Percentiles rank a stretch among this genome's conserved stretches.
Evolutionary conservation across 2,797 vertebrate genomes (phyloP).

Genomic region (Mallotus villosus): DNA sequence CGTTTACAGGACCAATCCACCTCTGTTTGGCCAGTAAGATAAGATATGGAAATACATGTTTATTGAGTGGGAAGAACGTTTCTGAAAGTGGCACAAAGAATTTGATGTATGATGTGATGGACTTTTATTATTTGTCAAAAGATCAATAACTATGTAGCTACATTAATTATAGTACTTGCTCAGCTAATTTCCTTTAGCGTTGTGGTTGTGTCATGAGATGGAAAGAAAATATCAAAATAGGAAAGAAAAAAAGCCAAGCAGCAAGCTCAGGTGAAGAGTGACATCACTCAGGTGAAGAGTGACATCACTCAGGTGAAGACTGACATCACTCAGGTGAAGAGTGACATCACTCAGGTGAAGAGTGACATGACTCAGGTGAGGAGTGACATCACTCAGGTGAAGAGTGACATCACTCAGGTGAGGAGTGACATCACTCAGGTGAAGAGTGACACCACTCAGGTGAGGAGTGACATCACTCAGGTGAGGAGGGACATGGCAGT

Average conservation of each 20-base stretch:
- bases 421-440: too few species aligned
- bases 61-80: too few species aligned
- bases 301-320: constrained; percentile 21
- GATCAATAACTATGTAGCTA: too few species aligned
- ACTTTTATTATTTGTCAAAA: too few species aligned
- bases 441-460: constrained; percentile 11
- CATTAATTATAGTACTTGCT: too few species aligned
- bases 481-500: constrained; percentile 29
- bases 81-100: too few species aligned
- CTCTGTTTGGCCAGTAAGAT: too few species aligned
- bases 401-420: constrained; percentile 26
- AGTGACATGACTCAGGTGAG: constrained; percentile 12
- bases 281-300: too few species aligned
- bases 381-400: constrained; percentile 44
- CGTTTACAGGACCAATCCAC: too few species aligned
- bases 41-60: too few species aligned
- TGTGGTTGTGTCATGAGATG: neutral
- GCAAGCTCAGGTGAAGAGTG: neutral
- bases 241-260: neutral
- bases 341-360: constrained; percentile 22
- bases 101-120: too few species aligned
- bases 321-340: constrained; percentile 42
- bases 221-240: constrained; percentile 25
- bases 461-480: constrained; percentile 40
- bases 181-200: too few species aligned